Evolutionary conservation across 2,113 vertebrate species (phyloP).

Genomic region (Corvus hawaiiensis): DNA sequence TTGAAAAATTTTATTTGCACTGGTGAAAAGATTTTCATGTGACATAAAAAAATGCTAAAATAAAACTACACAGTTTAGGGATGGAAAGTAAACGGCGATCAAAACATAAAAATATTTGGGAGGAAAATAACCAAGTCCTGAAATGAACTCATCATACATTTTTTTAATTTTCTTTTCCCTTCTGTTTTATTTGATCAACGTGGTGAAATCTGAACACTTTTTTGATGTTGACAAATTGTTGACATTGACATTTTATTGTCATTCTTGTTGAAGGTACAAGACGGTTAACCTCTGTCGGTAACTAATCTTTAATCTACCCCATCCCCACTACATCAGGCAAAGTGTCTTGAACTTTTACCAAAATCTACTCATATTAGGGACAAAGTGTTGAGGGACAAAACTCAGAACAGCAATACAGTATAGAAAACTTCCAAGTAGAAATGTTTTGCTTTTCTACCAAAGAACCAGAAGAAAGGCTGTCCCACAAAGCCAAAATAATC

Average conservation of each 20-base stretch:
- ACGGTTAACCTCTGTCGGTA: neutral
- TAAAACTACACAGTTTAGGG: neutral
- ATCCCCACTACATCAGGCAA: neutral
- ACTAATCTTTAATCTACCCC: neutral
- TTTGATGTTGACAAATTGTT: neutral
- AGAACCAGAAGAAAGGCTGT: neutral
- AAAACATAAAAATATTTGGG: neutral
- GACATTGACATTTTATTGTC: neutral
- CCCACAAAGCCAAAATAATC: neutral
- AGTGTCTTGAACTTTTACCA: neutral
- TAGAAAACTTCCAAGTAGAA: neutral
- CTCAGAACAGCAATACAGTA: neutral
- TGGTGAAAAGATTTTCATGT: neutral
- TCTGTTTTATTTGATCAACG: neutral
- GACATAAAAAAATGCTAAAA: neutral
- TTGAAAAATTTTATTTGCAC: neutral
- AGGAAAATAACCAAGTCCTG: neutral
- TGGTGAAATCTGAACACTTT: neutral
- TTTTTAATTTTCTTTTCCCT: neutral
- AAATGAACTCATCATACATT: accelerated
- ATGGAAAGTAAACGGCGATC: neutral
- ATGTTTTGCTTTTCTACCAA: neutral
- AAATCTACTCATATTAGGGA: neutral
- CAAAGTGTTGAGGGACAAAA: neutral
- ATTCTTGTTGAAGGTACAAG: neutral